Evolutionary conservation across 2,888 invertebrate genomes (phyloP).

Genomic region (Conus canariensis): DNA sequence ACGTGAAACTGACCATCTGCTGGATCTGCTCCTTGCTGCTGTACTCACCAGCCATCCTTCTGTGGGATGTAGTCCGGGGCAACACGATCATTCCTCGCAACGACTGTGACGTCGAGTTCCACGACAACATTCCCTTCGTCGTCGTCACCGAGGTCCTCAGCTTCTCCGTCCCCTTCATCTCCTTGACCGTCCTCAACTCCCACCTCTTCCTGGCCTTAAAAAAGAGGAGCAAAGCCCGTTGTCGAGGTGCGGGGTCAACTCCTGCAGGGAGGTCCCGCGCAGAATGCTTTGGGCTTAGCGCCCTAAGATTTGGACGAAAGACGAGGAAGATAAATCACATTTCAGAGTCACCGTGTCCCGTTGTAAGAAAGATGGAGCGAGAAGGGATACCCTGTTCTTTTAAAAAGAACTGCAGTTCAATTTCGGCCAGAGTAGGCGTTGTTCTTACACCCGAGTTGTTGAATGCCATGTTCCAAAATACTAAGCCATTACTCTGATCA

Average conservation of each 20-base stretch:
- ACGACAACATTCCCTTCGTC: conserved; percentile 55
- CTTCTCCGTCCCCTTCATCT: conserved; percentile 60
- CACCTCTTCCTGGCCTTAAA: not conserved
- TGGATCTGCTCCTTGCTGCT: conserved; percentile 60
- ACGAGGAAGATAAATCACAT: not conserved
- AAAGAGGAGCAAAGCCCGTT: not conserved
- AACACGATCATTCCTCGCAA: conserved; percentile 51
- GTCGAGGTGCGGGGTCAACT: not conserved
- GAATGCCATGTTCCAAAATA: not conserved
- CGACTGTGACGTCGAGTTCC: conserved; percentile 67
- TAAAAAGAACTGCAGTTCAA: not conserved
- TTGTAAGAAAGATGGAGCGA: not conserved
- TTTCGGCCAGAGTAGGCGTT: not conserved
- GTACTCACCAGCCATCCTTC: conserved; percentile 64
- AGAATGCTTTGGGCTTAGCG: not conserved
- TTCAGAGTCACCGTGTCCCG: not conserved
- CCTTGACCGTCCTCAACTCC: conserved; percentile 54
- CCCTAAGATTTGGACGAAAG: not conserved
- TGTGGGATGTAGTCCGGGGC: conserved; percentile 61
- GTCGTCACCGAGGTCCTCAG: conserved; percentile 58
- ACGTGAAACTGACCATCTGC: conserved; percentile 50
- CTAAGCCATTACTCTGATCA: not conserved
- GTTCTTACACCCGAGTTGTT: not conserved
- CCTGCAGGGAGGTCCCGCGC: not conserved
- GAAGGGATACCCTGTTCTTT: too few relatives aligned